A percentile compares a stretch with the other conserved stretches of the same genome.
phyloP scores from a whole-genome alignment of 1,140 invertebrate species.

The Thaumetopoea pityocampa region DNA sequence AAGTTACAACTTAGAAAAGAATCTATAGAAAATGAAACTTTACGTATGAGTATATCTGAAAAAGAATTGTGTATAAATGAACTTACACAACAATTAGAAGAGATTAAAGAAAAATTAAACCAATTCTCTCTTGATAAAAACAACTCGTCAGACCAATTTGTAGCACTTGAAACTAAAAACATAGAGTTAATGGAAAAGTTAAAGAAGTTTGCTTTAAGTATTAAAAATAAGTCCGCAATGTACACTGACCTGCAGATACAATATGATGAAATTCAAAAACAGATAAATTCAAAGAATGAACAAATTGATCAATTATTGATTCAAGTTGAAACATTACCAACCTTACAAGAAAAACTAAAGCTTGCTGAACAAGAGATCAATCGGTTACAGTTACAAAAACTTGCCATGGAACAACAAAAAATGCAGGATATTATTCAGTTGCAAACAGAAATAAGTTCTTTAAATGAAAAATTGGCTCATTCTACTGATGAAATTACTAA shows the following conservation, averaged over 20 bases:
- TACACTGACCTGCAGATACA: slow-evolving; percentile 81
- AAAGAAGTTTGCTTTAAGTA: slow-evolving; percentile 84
- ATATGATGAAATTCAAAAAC: slow-evolving; percentile 58
- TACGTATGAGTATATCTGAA: slow-evolving; percentile 43
- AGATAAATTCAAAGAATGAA: slow-evolving; percentile 52
- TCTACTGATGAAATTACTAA: slow-evolving; percentile 32
- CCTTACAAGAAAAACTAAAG: slow-evolving; percentile 56
- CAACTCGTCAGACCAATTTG: slow-evolving; percentile 42
- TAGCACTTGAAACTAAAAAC: slow-evolving; percentile 62
- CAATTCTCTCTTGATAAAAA: slow-evolving; percentile 35
- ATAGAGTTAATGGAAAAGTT: slow-evolving; percentile 83
- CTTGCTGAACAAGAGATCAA: slow-evolving; percentile 54
- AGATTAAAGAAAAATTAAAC: slow-evolving; percentile 42
- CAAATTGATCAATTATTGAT: slow-evolving; percentile 45
- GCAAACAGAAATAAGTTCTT: slow-evolving; percentile 35
- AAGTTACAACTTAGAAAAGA: slow-evolving; percentile 68
- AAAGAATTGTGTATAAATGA: slow-evolving; percentile 43
- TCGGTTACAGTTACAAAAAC: slow-evolving; percentile 37
- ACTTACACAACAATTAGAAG: slow-evolving; percentile 47
- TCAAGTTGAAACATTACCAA: slow-evolving; percentile 50
- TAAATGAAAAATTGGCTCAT: slow-evolving; percentile 36
- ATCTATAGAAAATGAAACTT: slow-evolving; percentile 69
- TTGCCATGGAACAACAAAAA: slow-evolving; percentile 37
- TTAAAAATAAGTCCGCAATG: slow-evolving; percentile 82
- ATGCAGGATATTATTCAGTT: slow-evolving; percentile 30